These are phyloP conservation scores for Drosophila miranda DNA, from an alignment of 1,140 invertebrate species.

Conservation along the genomic window DNA sequence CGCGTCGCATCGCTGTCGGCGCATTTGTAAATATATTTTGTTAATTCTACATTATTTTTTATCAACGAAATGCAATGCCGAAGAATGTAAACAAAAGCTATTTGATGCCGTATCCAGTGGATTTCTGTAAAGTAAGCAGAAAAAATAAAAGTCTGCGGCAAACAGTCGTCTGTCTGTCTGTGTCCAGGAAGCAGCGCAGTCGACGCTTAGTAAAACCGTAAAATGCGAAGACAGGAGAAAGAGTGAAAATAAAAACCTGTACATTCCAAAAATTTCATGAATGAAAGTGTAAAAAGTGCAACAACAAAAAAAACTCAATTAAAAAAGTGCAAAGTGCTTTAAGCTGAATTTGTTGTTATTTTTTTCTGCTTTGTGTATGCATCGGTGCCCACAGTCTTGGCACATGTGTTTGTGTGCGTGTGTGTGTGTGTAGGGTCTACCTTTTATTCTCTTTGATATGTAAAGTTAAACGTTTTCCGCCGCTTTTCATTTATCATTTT, in stretches of 20 bases:
- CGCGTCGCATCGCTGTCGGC: slow-evolving; percentile 34
- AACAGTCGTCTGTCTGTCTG: slow-evolving; percentile 10
- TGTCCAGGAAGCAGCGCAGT: not conserved
- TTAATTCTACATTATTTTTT: slow-evolving; percentile 37
- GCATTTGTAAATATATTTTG: slow-evolving; percentile 52
- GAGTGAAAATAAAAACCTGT: slow-evolving; percentile 2
- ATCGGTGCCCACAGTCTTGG: slow-evolving; percentile 42
- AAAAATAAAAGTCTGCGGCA: slow-evolving; percentile 14
- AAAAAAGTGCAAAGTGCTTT: slow-evolving; percentile 44
- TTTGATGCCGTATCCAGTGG: slow-evolving; percentile 20
- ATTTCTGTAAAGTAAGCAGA: slow-evolving; percentile 21
- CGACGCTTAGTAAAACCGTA: slow-evolving; percentile 41
- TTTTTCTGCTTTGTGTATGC: slow-evolving; percentile 56
- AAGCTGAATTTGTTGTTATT: slow-evolving; percentile 42
- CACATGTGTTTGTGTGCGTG: slow-evolving; percentile 6
- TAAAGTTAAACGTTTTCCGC: slow-evolving; percentile 8
- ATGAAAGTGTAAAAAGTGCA: slow-evolving; percentile 60
- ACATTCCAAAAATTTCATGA: slow-evolving; percentile 56
- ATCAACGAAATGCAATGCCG: slow-evolving; percentile 33
- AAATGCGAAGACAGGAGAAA: slow-evolving; percentile 28
- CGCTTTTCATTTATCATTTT: slow-evolving; percentile 11
- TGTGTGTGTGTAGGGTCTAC: slow-evolving; percentile 3
- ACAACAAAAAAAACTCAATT: slow-evolving; percentile 10
- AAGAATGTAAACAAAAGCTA: slow-evolving; percentile 25
- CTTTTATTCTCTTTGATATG: not conserved